These are phyloP conservation scores for Drosophila arawakana DNA, from an alignment of 1,140 invertebrate species.

Conservation along the genomic window DNA sequence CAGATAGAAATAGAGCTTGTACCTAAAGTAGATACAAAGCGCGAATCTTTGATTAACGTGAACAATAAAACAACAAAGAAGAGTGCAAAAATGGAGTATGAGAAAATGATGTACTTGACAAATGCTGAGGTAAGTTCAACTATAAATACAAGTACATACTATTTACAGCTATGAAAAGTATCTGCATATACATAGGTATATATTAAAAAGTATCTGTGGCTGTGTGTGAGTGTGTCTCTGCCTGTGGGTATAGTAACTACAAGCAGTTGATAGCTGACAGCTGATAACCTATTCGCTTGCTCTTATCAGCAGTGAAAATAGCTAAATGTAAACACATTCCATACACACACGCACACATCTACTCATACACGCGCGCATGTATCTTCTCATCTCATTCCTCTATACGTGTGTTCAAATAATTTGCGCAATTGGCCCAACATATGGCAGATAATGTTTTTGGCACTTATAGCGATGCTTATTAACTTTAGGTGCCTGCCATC, in stretches of 20 bases:
- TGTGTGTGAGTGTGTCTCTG: conserved; percentile 19
- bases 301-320: conserved; percentile 57
- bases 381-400: conserved; percentile 20
- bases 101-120: conserved; percentile 74
- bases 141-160: not conserved
- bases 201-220: not conserved
- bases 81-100: conserved; percentile 72
- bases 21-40: conserved; percentile 23
- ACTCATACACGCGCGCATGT: conserved; percentile 1
- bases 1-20: conserved; percentile 35
- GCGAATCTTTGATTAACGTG: conserved; percentile 41
- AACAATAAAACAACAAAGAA: conserved; percentile 20
- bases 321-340: conserved; percentile 13
- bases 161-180: conserved; percentile 8
- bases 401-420: conserved; percentile 50
- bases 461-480: conserved; percentile 50
- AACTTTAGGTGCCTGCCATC: conserved; percentile 36
- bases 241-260: conserved; percentile 41
- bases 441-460: conserved; percentile 50
- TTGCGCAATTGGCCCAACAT: conserved; percentile 63
- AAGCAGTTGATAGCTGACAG: conserved; percentile 37
- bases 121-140: conserved; percentile 63
- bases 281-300: conserved; percentile 62
- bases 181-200: not conserved
- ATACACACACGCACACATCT: not conserved